Conservation (phyloP, 1,140 invertebrate species). For the Diabrotica undecimpunctata region DNA sequence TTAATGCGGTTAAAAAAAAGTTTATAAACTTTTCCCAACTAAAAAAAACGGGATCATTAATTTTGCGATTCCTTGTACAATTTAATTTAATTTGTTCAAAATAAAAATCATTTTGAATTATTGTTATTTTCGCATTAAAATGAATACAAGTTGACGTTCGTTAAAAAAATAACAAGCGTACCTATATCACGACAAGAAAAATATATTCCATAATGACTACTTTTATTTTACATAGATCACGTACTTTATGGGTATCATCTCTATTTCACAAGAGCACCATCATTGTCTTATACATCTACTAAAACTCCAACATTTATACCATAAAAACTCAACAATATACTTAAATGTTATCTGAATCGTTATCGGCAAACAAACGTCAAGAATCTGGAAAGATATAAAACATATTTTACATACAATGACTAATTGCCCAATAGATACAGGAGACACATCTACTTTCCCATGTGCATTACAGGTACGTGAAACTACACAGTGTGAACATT, state of each 20-base stretch:
- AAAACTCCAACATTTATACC: constrained; percentile 3
- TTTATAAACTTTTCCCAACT: too few relatives aligned
- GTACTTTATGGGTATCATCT: not conserved
- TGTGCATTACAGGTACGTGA: not conserved
- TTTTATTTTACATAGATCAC: not conserved
- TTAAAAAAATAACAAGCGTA: too few relatives aligned
- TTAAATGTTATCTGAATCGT: constrained; percentile 6
- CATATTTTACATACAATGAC: constrained; percentile 17
- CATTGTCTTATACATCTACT: constrained; percentile 1
- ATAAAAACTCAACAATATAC: not conserved
- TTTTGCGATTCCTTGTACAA: too few relatives aligned
- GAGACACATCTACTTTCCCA: constrained; percentile 10
- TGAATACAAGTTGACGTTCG: too few relatives aligned
- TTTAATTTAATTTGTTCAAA: too few relatives aligned
- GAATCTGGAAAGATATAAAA: constrained; percentile 13
- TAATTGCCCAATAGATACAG: constrained; percentile 8
- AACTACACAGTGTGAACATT: not conserved
- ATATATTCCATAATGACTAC: too few relatives aligned
- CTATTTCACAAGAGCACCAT: not conserved
- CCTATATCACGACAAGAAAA: too few relatives aligned
- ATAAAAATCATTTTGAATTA: too few relatives aligned
- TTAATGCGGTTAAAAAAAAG: too few relatives aligned
- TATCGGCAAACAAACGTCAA: constrained; percentile 5
- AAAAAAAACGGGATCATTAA: too few relatives aligned
- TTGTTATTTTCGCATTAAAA: too few relatives aligned